These are phyloP conservation scores for Eolophus roseicapilla DNA, from an alignment of 2,113 vertebrate species.

Conservation along the genomic window DNA sequence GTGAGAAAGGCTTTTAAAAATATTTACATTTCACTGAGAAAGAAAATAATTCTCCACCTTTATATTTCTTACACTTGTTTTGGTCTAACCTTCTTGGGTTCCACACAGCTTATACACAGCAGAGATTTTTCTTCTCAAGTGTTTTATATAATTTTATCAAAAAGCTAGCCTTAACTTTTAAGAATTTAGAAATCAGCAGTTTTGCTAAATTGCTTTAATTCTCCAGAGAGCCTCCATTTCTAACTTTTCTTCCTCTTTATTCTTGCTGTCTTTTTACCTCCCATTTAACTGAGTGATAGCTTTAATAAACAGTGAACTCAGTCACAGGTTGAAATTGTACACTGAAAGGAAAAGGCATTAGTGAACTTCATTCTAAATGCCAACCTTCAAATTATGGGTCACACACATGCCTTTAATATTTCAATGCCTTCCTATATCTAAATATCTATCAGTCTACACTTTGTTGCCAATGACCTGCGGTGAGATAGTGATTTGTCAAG, in stretches of 20 bases:
- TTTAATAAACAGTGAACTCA: conserved; percentile 64
- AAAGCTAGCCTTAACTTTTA: not conserved
- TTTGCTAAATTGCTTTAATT: conserved; percentile 49
- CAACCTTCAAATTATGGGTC: not conserved
- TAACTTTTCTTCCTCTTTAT: not conserved
- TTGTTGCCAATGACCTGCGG: not conserved
- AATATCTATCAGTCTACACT: conserved; percentile 14
- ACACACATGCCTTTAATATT: not conserved
- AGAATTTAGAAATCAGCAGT: conserved; percentile 41
- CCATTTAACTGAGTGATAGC: conserved; percentile 54
- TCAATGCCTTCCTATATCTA: conserved; percentile 8
- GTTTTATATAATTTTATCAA: conserved; percentile 4
- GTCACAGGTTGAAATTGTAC: conserved; percentile 43
- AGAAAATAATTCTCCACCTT: not conserved
- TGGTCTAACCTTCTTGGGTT: not conserved
- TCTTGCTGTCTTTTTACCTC: conserved; percentile 25
- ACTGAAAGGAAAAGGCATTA: not conserved
- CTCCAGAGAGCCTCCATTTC: not conserved
- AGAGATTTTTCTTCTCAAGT: not conserved
- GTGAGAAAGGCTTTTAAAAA: not conserved
- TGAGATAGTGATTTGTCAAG: not conserved
- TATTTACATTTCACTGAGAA: not conserved
- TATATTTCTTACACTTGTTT: not conserved
- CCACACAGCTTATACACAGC: not conserved
- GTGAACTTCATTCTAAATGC: conserved; percentile 39